phyloP scores from a whole-genome alignment of 1,140 invertebrate species.

The Pogonus chalceus region DNA sequence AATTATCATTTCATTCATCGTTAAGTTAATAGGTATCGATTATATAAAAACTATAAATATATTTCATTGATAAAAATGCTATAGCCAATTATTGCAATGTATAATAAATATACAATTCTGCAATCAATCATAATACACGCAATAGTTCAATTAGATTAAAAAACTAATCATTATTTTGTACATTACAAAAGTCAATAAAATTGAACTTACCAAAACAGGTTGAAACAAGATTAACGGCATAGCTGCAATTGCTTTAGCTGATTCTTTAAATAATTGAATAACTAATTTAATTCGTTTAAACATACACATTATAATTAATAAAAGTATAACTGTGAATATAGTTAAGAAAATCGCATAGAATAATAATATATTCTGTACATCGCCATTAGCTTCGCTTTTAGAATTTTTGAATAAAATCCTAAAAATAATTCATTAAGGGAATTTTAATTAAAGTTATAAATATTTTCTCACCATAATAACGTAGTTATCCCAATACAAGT shows the following conservation, averaged over 20 bases:
- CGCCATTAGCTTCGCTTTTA: slow-evolving; percentile 10
- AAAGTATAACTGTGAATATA: slow-evolving; percentile 49
- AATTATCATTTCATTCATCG: neutral
- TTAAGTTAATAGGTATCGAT: slow-evolving; percentile 4
- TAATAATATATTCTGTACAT: slow-evolving; percentile 7
- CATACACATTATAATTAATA: slow-evolving; percentile 61
- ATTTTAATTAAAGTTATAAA: neutral
- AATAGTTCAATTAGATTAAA: slow-evolving; percentile 5
- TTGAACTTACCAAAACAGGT: slow-evolving; percentile 52
- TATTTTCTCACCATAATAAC: slow-evolving; percentile 53
- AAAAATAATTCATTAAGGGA: neutral
- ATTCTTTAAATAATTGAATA: slow-evolving; percentile 61
- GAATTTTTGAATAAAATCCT: neutral
- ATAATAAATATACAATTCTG: neutral
- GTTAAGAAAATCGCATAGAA: slow-evolving; percentile 31
- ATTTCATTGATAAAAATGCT: neutral
- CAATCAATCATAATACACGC: neutral
- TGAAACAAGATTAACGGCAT: slow-evolving; percentile 68
- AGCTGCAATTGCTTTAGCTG: slow-evolving; percentile 57
- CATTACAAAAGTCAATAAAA: slow-evolving; percentile 7
- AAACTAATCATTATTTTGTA: neutral
- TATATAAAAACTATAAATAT: slow-evolving; percentile 7
- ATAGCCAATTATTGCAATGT: neutral
- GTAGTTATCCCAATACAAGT: slow-evolving; percentile 48
- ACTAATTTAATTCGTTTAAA: slow-evolving; percentile 60